phyloP scores from a whole-genome alignment of 2,797 vertebrate genomes.

The Merluccius polli region DNA sequence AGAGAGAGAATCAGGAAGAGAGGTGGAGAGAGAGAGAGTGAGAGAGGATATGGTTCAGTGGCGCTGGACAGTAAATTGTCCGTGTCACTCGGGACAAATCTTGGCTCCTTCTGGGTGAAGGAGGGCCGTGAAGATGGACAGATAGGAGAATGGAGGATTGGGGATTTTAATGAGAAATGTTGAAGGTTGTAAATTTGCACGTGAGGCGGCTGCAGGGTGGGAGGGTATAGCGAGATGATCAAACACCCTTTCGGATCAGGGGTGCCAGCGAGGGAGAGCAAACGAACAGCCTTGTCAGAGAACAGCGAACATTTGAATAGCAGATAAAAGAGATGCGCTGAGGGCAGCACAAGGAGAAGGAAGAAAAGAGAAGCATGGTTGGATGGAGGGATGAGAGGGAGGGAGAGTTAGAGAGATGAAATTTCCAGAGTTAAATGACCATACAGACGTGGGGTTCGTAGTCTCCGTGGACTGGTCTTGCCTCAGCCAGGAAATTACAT shows the following conservation, averaged over 20 bases:
- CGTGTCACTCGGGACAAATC: conserved; percentile 33
- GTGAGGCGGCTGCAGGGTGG: conserved; percentile 42
- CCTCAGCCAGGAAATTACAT: not conserved
- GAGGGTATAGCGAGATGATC: conserved; percentile 41
- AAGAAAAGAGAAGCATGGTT: conserved; percentile 9
- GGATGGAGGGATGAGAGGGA: not conserved
- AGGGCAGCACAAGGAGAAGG: conserved; percentile 27
- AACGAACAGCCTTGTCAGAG: conserved; percentile 65
- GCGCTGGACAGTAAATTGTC: conserved; percentile 43
- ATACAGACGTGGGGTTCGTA: conserved; percentile 20
- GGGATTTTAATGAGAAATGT: conserved; percentile 59
- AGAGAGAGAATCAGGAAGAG: not conserved
- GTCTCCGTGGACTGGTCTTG: conserved; percentile 17
- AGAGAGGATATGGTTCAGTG: conserved; percentile 25
- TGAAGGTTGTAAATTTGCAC: conserved; percentile 64
- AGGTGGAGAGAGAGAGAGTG: conserved; percentile 6
- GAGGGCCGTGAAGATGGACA: conserved; percentile 28
- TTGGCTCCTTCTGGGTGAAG: conserved; percentile 26
- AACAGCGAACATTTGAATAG: conserved; percentile 61
- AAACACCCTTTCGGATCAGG: conserved; percentile 57
- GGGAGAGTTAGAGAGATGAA: not conserved
- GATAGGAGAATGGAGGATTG: conserved; percentile 22
- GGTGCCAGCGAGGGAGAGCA: conserved; percentile 58
- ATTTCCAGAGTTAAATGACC: not conserved
- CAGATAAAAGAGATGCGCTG: conserved; percentile 60